These are phyloP conservation scores for Porites cylindrica DNA, from an alignment of 92 coral and sea anemone genomes.

Conservation along the genomic window DNA sequence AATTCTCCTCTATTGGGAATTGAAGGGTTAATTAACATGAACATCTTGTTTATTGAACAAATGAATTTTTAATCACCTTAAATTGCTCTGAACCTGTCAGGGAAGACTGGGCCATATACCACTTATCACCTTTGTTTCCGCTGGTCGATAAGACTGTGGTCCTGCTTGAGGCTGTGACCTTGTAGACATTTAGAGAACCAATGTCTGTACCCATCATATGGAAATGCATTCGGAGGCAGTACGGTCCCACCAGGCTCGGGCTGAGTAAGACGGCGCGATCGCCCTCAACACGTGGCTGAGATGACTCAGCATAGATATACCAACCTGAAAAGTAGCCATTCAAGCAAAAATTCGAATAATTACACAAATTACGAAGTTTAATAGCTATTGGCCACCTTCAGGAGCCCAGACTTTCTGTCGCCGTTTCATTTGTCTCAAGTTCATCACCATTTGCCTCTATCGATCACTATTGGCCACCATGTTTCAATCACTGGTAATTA, in stretches of 20 bases:
- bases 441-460: too few relatives aligned
- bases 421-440: too few relatives aligned
- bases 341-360: too few relatives aligned
- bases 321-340: constrained; percentile 9
- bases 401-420: too few relatives aligned
- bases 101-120: constrained; percentile 29
- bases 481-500: too few relatives aligned
- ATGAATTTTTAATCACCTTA: constrained; percentile 9
- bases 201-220: constrained; percentile 41
- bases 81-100: constrained; percentile 25
- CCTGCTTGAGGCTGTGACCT: neutral
- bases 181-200: constrained; percentile 39
- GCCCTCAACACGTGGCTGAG: constrained; percentile 14
- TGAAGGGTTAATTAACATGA: too few relatives aligned
- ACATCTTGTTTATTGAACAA: too few relatives aligned
- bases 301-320: constrained; percentile 41
- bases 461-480: too few relatives aligned
- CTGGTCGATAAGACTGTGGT: constrained; percentile 20
- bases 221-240: constrained; percentile 31
- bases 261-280: constrained; percentile 28
- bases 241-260: constrained; percentile 31
- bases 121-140: constrained; percentile 44
- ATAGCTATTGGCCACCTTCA: too few relatives aligned
- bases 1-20: too few relatives aligned
- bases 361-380: too few relatives aligned